Base-by-base conservation (phyloP, 2,113 vertebrate species). In the Pipra filicauda region DNA sequence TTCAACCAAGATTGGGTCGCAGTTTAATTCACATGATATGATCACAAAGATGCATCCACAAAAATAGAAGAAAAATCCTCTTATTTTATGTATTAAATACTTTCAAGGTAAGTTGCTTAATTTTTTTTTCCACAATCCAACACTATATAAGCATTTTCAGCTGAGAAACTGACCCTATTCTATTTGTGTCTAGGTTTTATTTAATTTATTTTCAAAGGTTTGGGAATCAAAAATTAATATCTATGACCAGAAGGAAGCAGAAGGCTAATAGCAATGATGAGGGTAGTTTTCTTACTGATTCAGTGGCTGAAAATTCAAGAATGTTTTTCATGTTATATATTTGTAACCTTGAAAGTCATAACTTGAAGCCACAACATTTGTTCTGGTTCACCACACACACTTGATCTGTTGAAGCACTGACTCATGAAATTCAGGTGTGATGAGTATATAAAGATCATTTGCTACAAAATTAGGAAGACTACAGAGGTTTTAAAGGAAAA, bases 371-470 rank as follows among this genome's bases (percentile, higher is more conserved):
- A 78, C 20, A 44, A n/a, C 26, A 27, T 71, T 78, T 92, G 52
- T 70, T 93, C 48, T 44, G 89, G 65, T 93, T 97, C 93, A 88
- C 81, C 59, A 93, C 67, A 84, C 31, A 33, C 73, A 91, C 55
- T 75, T 89, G 57, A 91, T 69, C 85, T 92, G 70, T 54, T 1
- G 19, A 85, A 89, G 80, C 88, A 85, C 33, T 96, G 95, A 96
- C 93, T 97, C 95, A 77, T 91, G 94, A 96, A 91, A 96, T 95
- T 97, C 91, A 94, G 77, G 85, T 93, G 48, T 87, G 91, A 92
- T 30, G 35, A 91, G 75, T 91, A 51, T 20, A 91, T 88, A 91
- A 96, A 96, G 81, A 93, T 61, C 9, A 54, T 82, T 97, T 97
- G 43, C 57, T 86, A 80, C 31, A 78, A 96, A 96, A 92, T 97